These are phyloP conservation scores for Pristionchus exspectatus DNA, from an alignment of 2,888 invertebrate genomes.

Conservation along the genomic window DNA sequence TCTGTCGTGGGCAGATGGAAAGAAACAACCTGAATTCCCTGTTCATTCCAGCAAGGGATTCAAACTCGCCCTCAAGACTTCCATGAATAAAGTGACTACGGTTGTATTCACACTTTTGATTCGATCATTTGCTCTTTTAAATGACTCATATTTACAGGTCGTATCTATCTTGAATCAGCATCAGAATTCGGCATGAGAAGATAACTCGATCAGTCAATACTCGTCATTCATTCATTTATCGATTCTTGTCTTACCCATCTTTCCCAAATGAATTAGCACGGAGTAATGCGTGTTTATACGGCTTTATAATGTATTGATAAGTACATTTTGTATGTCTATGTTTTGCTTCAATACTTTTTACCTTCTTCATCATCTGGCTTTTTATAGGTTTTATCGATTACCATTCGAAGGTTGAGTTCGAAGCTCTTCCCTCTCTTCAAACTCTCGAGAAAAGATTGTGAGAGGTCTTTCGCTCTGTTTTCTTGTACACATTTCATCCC, in stretches of 20 bases:
- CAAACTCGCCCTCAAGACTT: slow-evolving; percentile 54
- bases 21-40: slow-evolving; percentile 52
- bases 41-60: slow-evolving; percentile 56
- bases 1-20: slow-evolving; percentile 33
- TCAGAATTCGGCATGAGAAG: not conserved
- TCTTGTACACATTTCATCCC: slow-evolving; percentile 29
- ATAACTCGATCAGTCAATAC: not conserved
- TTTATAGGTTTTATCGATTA: slow-evolving; percentile 19
- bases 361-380: not conserved
- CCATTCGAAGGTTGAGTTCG: not conserved
- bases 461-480: not conserved
- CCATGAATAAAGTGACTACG: slow-evolving; percentile 20
- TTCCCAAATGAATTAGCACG: not conserved
- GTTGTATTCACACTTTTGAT: not conserved
- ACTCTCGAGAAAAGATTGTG: not conserved
- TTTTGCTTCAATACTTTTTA: not conserved
- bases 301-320: not conserved
- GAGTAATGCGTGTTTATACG: not conserved
- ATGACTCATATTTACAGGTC: not conserved
- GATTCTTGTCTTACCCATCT: not conserved
- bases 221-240: slow-evolving; percentile 6
- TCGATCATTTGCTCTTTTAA: not conserved
- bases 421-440: not conserved
- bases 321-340: not conserved
- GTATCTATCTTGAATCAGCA: slow-evolving; percentile 21